Conservation (phyloP, 37 sponge, comb jelly and placozoan species). For the Cliona cf. orientalis region DNA sequence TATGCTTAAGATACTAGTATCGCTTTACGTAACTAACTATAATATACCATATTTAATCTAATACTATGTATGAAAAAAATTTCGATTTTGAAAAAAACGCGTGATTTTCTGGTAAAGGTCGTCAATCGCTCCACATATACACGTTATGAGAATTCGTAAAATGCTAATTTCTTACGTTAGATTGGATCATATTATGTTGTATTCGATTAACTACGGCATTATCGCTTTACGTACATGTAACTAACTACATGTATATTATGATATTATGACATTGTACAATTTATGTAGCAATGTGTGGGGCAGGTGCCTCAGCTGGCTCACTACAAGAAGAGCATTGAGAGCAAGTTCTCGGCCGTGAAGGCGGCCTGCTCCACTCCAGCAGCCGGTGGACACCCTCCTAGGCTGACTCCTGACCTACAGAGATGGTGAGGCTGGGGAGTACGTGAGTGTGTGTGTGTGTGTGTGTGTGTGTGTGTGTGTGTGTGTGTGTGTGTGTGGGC, state of each 20-base stretch:
- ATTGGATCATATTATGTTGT: no score
- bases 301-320: conserved; percentile 27
- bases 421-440: conserved; percentile 30
- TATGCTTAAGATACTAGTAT: no score
- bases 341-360: conserved; percentile 59
- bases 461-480: background rate
- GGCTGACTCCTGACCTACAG: conserved; percentile 51
- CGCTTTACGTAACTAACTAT: no score
- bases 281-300: conserved; percentile 56
- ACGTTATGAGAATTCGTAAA: no score
- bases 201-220: no score
- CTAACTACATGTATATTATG: background rate
- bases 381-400: conserved; percentile 30
- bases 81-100: no score
- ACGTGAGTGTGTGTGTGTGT: background rate
- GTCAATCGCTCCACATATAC: no score
- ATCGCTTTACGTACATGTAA: background rate
- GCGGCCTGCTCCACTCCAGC: conserved; percentile 12
- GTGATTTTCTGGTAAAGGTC: no score
- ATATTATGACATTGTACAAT: background rate
- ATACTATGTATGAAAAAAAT: no score
- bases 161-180: no score
- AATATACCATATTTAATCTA: no score
- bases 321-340: conserved; percentile 74
- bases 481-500: no score